phyloP scores from a whole-genome alignment of 30 jellyfish, hydroid and myxozoan genomes.

The Sanderia malayensis region DNA sequence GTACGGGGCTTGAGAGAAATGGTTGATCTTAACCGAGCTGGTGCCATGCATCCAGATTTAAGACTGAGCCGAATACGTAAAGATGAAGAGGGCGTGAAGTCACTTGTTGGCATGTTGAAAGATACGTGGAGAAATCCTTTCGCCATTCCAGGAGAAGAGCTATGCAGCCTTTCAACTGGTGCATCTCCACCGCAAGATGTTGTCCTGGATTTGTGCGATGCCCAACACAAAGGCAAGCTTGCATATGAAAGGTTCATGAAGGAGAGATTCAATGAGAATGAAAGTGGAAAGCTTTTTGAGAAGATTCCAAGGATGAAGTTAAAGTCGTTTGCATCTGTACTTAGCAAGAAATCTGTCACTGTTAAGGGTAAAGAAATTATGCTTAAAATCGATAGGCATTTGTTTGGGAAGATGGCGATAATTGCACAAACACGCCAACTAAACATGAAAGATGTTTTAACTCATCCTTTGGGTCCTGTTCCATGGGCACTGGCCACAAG shows the following conservation, averaged over 20 bases:
- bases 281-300: constrained; percentile 22
- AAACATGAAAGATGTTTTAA: constrained; percentile 43
- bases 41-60: constrained; percentile 15
- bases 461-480: constrained; percentile 40
- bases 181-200: constrained; percentile 29
- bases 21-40: constrained; percentile 5
- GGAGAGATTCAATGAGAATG: constrained; percentile 9
- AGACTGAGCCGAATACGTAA: constrained; percentile 17
- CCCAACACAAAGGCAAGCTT: constrained; percentile 17
- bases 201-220: constrained; percentile 26
- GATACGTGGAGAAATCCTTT: constrained; percentile 36
- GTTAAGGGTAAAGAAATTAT: constrained; percentile 3
- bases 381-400: constrained; percentile 21
- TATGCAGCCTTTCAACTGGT: constrained; percentile 37
- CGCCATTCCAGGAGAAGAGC: constrained; percentile 39
- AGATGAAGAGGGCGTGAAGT: constrained; percentile 22
- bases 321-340: neutral
- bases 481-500: constrained; percentile 48
- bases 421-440: constrained; percentile 46
- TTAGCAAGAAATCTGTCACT: neutral
- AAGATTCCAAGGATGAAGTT: constrained; percentile 6
- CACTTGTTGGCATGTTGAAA: constrained; percentile 28
- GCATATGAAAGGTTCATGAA: constrained; percentile 16
- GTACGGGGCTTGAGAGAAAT: constrained; percentile 17
- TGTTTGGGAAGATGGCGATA: constrained; percentile 27